These are phyloP conservation scores for Decapterus maruadsi DNA, from an alignment of 2,797 vertebrate genomes.

Conservation along the genomic window DNA sequence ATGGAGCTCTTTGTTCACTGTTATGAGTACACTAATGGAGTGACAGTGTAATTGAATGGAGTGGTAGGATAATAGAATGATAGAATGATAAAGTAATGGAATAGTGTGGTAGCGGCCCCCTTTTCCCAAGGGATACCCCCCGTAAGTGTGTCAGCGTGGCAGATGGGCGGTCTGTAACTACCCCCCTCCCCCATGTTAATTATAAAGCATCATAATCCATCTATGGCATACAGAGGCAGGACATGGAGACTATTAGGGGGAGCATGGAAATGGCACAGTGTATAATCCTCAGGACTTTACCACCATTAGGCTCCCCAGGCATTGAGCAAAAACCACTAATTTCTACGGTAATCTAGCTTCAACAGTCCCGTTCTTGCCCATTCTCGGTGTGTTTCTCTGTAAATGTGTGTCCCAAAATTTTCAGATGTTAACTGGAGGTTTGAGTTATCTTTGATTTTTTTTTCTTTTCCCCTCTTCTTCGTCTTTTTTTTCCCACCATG, in stretches of 20 bases:
- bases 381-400: conserved; percentile 31
- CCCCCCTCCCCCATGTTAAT: conserved; percentile 79
- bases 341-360: conserved; percentile 78
- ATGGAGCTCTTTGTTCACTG: conserved; percentile 77
- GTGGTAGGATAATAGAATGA: conserved; percentile 82
- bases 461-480: conserved; percentile 40
- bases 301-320: conserved; percentile 74
- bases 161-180: conserved; percentile 81
- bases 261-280: conserved; percentile 78
- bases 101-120: conserved; percentile 63
- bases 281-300: conserved; percentile 81
- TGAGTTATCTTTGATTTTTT: conserved; percentile 64
- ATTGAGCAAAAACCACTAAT: conserved; percentile 71
- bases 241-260: conserved; percentile 83
- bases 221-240: conserved; percentile 80
- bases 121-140: conserved; percentile 74
- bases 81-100: conserved; percentile 83
- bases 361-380: conserved; percentile 58
- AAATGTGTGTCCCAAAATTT: conserved; percentile 52
- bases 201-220: conserved; percentile 87
- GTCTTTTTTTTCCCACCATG: conserved; percentile 72
- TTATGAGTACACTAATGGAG: conserved; percentile 82
- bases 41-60: conserved; percentile 82
- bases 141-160: conserved; percentile 87
- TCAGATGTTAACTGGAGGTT: conserved; percentile 75